phyloP scores from a whole-genome alignment of 2,888 invertebrate genomes.

The Neocrepidodera transversa region DNA sequence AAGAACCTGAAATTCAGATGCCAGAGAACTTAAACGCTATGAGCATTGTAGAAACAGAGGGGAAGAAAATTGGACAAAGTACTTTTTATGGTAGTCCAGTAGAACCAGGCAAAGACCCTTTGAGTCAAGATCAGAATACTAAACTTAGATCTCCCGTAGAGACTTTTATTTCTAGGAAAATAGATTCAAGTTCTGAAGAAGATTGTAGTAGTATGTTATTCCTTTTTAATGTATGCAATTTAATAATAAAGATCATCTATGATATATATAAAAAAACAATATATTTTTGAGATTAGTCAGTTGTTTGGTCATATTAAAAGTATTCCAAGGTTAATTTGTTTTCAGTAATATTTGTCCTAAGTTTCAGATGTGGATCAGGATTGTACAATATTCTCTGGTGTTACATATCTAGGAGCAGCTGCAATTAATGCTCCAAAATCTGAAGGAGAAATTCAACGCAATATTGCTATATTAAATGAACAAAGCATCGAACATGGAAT shows the following conservation, averaged over 20 bases:
- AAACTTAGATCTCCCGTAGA: constrained; percentile 49
- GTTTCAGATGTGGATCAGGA: constrained; percentile 87
- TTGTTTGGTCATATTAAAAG: not conserved
- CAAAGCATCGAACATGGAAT: constrained; percentile 76
- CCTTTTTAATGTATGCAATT: not conserved
- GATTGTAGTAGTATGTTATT: constrained; percentile 53
- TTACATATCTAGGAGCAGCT: constrained; percentile 91
- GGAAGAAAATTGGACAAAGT: constrained; percentile 63
- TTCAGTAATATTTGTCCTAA: constrained; percentile 42
- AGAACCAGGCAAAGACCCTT: constrained; percentile 53
- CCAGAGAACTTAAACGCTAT: constrained; percentile 29
- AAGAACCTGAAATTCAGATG: constrained; percentile 42
- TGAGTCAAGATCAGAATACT: constrained; percentile 44
- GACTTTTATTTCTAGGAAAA: constrained; percentile 78
- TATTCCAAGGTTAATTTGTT: too few species aligned
- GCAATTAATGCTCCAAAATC: constrained; percentile 92
- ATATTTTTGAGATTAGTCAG: too few species aligned
- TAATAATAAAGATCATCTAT: too few species aligned
- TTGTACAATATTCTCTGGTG: constrained; percentile 90
- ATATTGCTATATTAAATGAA: constrained; percentile 91
- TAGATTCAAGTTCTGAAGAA: constrained; percentile 78
- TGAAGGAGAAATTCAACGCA: constrained; percentile 89
- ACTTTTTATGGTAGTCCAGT: constrained; percentile 62
- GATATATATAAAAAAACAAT: too few species aligned
- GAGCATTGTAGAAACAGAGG: constrained; percentile 50